Evolutionary conservation across 2,797 vertebrate species (phyloP).

Genomic region (Crocodylus rhombifer): DNA sequence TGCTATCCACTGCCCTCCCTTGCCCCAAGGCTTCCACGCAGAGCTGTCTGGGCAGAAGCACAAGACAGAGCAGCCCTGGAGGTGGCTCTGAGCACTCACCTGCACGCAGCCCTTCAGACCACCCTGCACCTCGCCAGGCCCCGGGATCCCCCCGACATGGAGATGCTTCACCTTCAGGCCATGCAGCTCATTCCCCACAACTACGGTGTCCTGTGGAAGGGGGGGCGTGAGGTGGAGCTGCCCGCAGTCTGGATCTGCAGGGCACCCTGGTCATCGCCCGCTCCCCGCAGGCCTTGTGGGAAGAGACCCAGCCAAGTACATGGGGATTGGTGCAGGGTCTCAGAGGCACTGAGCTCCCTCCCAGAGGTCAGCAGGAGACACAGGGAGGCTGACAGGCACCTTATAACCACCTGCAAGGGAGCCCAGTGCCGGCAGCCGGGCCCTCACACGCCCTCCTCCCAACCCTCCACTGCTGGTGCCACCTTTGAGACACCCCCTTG

Average conservation of each 20-base stretch:
- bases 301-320: fast-evolving
- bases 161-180: conserved; percentile 97
- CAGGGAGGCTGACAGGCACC: not conserved
- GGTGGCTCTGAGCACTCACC: conserved; percentile 80
- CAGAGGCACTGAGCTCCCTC: not conserved
- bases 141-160: conserved; percentile 93
- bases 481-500: not conserved
- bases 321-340: not conserved
- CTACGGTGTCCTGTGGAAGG: conserved; percentile 89
- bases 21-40: not conserved
- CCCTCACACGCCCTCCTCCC: too few relatives aligned
- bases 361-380: not conserved
- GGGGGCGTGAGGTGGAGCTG: not conserved
- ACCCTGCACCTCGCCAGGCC: conserved; percentile 89
- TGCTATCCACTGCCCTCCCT: not conserved
- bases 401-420: not conserved
- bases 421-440: too few relatives aligned
- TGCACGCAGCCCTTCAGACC: conserved; percentile 97
- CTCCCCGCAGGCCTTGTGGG: not conserved
- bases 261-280: not conserved
- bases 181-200: conserved; percentile 94
- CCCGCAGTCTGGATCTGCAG: not conserved
- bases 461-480: too few relatives aligned
- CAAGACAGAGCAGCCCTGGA: not conserved
- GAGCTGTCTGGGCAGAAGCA: not conserved